Evolutionary conservation across 2,888 invertebrate species (phyloP), one percentile per base, ranked within the genome.

Genomic region (Busseola fusca): DNA sequence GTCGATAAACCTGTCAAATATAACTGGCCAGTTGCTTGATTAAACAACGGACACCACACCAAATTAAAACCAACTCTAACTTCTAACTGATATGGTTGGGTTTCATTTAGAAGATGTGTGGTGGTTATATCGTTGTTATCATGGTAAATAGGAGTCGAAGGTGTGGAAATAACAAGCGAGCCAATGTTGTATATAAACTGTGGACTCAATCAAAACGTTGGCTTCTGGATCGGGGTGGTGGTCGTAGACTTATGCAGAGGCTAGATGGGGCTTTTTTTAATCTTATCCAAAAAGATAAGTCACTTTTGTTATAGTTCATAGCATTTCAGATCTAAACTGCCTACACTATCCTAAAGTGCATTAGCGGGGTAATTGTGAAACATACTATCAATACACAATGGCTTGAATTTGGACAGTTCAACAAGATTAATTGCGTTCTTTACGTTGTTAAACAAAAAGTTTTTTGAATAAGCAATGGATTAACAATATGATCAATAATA

Each of bases 1-100:
- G 81, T 87, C 87, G 86, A 87, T 87, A 87, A 87, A 87, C 82
- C 87, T 87, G 87, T 87, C 87, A 87, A 87, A 86, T 80, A 84
- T 87, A 85, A 85, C 85, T 76, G 75, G 78, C 78, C 87, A 69
- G 86, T 80, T 77, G 72, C 77, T 86, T 87, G 85, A 87, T 86
- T 86, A 86, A 86, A 87, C 84, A 87, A 76, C 58, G 58, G 9
- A 25, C 9, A 45, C n/a, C 5, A 10, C 42, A 1, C 34, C 58
- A 77, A 52, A 0, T 52, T 5, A 70, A 74, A 69, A 27, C 5
- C 48, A 58, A 68, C 72, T 72, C 27, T 74, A 72, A 12, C 0
- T 0, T 1, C 9, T 1, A 9, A 16, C 0, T 0, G 0, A 64
- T 74, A 76, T 34, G 54, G 67, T 75, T 9, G 52, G 21, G 27